Evolutionary conservation across 2,888 invertebrate species (phyloP), one percentile per base, ranked within the genome.

Genomic region (Amphiduros pacificus): DNA sequence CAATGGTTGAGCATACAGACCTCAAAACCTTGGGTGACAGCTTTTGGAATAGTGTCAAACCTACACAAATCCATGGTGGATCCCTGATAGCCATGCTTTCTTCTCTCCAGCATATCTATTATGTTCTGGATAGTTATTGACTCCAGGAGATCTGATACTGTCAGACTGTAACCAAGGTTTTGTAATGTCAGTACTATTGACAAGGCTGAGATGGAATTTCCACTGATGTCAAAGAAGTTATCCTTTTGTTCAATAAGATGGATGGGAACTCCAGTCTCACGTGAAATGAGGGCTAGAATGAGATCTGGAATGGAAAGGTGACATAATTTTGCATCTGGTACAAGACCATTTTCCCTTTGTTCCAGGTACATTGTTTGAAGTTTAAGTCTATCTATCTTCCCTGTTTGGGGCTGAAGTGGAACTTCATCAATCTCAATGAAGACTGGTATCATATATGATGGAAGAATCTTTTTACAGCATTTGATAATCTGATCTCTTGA

Each of bases 391-490:
- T n/a, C n/a, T 44, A 44, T 22, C 44, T 44, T 44, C 22, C 44
- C 44, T 9, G 44, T 44, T 44, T 44, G 44, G n/a, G 44, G 44
- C n/a, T 44, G 44, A 9, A 44, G 44, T 11, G 44, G 44, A 20
- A 44, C 22, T 9, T n/a, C 44, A 6, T 44, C 44, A 20, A 44
- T 20, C 9, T 22, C 4, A 4, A 44, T 22, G 20, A 44, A 22
- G n/a, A 44, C 22, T 4, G 59, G 59, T 20, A 32, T 5, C 51
- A 59, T 59, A 26, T 59, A 59, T 3, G 51, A 22, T 3, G 59
- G 59, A 14, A 59, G 50, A 6, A 14, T 3, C 20, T 36, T 22
- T 26, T n/a, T 11, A 17, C 14, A 11, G 17, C 26, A 20, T 3
- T 26, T n/a, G 17, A 52, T 14, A 27, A 32, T 11, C 3, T 11